These are phyloP conservation scores for Dryocosmus kuriphilus DNA, from an alignment of 2,888 invertebrate genomes.

Conservation along the genomic window DNA sequence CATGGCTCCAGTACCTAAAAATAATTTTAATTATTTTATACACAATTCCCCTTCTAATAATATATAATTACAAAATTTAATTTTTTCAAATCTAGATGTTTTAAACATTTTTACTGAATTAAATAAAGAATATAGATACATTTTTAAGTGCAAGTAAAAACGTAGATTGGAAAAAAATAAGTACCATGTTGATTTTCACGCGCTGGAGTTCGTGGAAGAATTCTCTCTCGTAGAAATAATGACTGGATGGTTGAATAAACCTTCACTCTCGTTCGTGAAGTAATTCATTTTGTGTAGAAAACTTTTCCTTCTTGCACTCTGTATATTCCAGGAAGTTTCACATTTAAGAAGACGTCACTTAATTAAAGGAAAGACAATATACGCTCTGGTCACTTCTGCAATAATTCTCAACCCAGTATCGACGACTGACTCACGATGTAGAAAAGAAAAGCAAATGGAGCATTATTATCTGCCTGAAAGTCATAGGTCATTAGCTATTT, in stretches of 20 bases:
- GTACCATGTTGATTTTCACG: constrained; percentile 57
- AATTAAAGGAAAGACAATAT: neutral
- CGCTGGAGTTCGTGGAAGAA: constrained; percentile 49
- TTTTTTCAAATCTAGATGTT: too few species aligned
- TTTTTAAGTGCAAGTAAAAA: neutral
- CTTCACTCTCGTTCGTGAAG: constrained; percentile 59
- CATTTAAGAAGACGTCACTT: neutral
- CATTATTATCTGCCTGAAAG: constrained; percentile 11
- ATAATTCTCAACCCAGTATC: neutral
- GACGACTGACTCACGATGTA: neutral
- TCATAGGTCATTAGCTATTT: constrained; percentile 11
- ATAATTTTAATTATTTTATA: constrained; percentile 5
- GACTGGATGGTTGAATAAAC: constrained; percentile 63
- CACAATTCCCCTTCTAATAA: too few species aligned
- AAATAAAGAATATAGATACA: neutral
- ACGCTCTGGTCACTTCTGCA: neutral
- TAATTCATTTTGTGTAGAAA: constrained; percentile 56
- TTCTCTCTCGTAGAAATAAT: constrained; percentile 62
- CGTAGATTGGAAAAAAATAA: constrained; percentile 24
- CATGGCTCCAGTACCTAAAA: constrained; percentile 68
- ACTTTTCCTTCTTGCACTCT: neutral
- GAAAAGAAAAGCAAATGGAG: neutral
- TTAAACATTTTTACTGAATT: neutral
- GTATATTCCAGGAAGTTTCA: neutral
- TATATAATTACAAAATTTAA: too few species aligned